Evolutionary conservation across 2,888 invertebrate genomes (phyloP).

Genomic region (Trichopria drosophilae): DNA sequence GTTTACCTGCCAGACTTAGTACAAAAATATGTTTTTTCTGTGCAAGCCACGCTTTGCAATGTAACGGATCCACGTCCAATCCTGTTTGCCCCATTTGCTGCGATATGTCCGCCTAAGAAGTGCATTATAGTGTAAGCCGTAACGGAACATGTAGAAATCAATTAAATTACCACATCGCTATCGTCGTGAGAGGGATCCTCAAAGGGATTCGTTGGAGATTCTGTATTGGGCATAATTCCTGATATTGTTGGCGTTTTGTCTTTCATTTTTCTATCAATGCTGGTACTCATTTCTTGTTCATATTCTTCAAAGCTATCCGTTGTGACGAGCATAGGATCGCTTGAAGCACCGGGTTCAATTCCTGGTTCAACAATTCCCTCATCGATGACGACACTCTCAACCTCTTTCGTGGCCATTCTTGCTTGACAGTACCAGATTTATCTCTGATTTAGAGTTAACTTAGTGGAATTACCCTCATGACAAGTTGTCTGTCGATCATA

Average conservation of each 20-base stretch:
- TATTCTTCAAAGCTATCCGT: slow-evolving; percentile 73
- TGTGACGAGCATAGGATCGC: slow-evolving; percentile 71
- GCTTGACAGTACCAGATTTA: background rate
- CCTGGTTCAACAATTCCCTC: slow-evolving; percentile 35
- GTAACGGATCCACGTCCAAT: slow-evolving; percentile 67
- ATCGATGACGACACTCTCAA: slow-evolving; percentile 1
- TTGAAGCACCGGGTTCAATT: slow-evolving; percentile 65
- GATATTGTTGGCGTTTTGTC: too few species aligned
- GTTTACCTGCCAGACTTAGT: slow-evolving; percentile 93
- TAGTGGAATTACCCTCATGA: too few species aligned
- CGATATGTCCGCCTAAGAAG: slow-evolving; percentile 55
- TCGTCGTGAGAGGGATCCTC: too few species aligned
- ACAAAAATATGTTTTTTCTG: slow-evolving; percentile 93
- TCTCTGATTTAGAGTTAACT: too few species aligned
- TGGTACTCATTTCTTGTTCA: slow-evolving; percentile 68
- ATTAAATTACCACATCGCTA: too few species aligned
- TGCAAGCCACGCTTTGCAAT: slow-evolving; percentile 74
- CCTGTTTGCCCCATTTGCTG: slow-evolving; percentile 50
- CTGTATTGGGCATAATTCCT: too few species aligned
- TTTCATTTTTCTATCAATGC: slow-evolving; percentile 64
- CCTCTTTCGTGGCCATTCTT: background rate
- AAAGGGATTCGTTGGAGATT: too few species aligned
- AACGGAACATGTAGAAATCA: too few species aligned
- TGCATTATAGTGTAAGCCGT: too few species aligned
- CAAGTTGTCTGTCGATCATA: too few species aligned